Conservation (phyloP, 1,140 invertebrate species). For the Drosophila triauraria region DNA sequence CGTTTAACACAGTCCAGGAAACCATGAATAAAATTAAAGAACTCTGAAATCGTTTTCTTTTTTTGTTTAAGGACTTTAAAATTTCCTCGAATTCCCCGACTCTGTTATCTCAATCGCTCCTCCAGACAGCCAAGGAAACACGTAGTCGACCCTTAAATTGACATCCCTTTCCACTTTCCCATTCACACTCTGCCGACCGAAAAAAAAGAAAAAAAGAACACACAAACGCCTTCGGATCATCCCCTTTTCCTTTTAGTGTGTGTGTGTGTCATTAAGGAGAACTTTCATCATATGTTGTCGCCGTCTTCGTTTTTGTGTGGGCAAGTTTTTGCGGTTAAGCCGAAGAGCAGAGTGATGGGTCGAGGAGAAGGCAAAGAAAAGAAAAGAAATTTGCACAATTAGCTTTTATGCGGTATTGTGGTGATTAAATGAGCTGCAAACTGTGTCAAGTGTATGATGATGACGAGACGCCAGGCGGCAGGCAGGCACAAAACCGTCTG, state of each 20-base stretch:
- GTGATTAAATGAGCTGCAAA: slow-evolving; percentile 82
- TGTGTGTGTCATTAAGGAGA: slow-evolving; percentile 50
- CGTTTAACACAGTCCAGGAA: neutral
- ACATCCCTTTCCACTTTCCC: slow-evolving; percentile 18
- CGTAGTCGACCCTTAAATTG: slow-evolving; percentile 47
- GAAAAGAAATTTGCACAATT: slow-evolving; percentile 72
- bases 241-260: neutral
- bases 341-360: slow-evolving; percentile 5
- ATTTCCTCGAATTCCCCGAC: neutral
- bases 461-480: slow-evolving; percentile 11
- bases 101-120: slow-evolving; percentile 12
- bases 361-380: slow-evolving; percentile 8
- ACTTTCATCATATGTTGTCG: slow-evolving; percentile 61
- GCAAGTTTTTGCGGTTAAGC: slow-evolving; percentile 47
- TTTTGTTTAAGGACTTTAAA: slow-evolving; percentile 14
- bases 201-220: slow-evolving; percentile 28
- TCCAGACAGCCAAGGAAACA: slow-evolving; percentile 32
- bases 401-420: slow-evolving; percentile 79
- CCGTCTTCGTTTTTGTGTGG: slow-evolving; percentile 38
- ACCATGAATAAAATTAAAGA: neutral
- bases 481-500: slow-evolving; percentile 4
- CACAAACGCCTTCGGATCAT: slow-evolving; percentile 29
- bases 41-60: neutral
- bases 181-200: slow-evolving; percentile 15
- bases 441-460: slow-evolving; percentile 73